Base-by-base conservation (phyloP, 2,797 vertebrate genomes). In the Gastrophryne carolinensis region DNA sequence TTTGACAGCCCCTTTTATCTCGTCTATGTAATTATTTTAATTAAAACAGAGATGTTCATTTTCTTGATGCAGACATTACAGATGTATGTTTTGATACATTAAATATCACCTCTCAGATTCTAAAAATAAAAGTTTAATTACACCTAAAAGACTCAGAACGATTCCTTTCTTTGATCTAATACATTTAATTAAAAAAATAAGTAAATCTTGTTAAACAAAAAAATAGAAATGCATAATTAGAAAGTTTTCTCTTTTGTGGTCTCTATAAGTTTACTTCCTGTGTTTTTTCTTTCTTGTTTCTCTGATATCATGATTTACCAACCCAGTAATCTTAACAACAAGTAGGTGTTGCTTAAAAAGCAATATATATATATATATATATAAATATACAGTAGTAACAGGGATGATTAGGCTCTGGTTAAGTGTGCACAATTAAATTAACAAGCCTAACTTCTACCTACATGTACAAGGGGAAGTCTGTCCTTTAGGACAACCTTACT, bases 121-220 rank as follows among this genome's bases (percentile, higher is more conserved):
- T 69, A 68, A 68, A 68, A 68, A 54, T 60, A 57, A 75, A 75
- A 29, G 32, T 77, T 77, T 63, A 77, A 77, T 77, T 77, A 71
- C 67, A 77, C 74, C 74, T 77, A 71, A 53, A 77, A 77, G 67
- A 71, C 57, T 63, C n/a, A 54, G 65, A 70, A 56, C 34, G 34
- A 49, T 17, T n/a, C 11, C 21, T 49, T 21, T 24, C 50, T 77
- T 77, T 77, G 74, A 77, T 77, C 66, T 64, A 57, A 57, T 56
- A 76, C 63, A 76, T 35, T 29, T 23, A 70, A 76, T 70, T 69
- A 47, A 35, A 50, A 71, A 77, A 77, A 77, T 37, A 32, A 77
- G 58, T 32, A 26, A 60, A 54, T 65, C 72, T 47, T 34, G 19
- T 58, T 58, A 58, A 66, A 74, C 21, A 35, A 35, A 58, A 47